Conservation (phyloP, 30 jellyfish, hydroid and myxozoan genomes). For the Pseudorhiza aurosa region DNA sequence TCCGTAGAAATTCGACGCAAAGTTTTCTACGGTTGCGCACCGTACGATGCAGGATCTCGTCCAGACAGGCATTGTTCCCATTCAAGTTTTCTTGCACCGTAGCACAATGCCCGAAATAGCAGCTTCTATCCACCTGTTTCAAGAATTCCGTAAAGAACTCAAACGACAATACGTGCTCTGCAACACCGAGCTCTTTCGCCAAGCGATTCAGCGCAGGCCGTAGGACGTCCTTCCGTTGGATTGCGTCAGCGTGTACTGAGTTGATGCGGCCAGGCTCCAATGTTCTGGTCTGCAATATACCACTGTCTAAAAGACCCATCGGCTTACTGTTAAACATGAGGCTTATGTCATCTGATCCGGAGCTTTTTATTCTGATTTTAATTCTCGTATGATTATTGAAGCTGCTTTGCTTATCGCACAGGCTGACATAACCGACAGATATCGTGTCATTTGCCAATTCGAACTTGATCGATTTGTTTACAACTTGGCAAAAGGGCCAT, state of each 20-base stretch:
- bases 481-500: slow-evolving; percentile 61
- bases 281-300: slow-evolving; percentile 3
- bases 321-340: slow-evolving; percentile 34
- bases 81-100: not conserved
- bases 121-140: not conserved
- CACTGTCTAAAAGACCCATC: slow-evolving; percentile 48
- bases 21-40: not conserved
- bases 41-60: not conserved
- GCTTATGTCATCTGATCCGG: not conserved
- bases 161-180: not conserved
- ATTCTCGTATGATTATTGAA: slow-evolving; percentile 29
- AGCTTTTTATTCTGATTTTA: not conserved
- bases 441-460: not conserved
- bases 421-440: slow-evolving; percentile 1
- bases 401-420: slow-evolving; percentile 31
- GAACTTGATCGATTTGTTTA: slow-evolving; percentile 7
- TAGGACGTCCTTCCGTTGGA: slow-evolving; percentile 12
- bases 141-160: slow-evolving; percentile 14
- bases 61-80: not conserved
- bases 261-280: not conserved
- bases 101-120: not conserved
- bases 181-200: slow-evolving; percentile 23
- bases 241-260: not conserved
- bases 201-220: slow-evolving; percentile 21
- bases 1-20: not conserved